Base-by-base conservation (phyloP, 92 coral and sea anemone genomes). In the Parazoanthus darwini region DNA sequence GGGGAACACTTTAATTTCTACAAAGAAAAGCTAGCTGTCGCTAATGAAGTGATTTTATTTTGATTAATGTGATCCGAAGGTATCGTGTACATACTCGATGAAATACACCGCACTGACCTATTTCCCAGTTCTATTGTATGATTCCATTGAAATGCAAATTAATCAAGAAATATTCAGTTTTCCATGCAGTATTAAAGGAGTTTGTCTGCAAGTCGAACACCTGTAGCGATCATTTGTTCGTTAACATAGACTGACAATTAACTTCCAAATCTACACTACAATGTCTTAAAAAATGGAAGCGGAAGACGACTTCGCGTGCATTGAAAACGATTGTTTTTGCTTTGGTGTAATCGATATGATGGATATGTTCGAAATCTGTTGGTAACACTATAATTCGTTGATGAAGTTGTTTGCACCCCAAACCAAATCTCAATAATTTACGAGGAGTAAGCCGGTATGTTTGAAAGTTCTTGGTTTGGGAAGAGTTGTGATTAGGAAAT, bases 121-220 rank as follows among this genome's bases (percentile, higher is more conserved):
- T 33, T 54, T 48, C 33, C 14, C 35, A 29, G 23, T 14, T 6
- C 14, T 37, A 56, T 58, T 35, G 18, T 54, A 54, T 54, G 44
- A 46, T 71, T 71, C 39, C 3, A 18, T 37, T 63, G 74, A 66
- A 82, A 82, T 82, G 75, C 51, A 65, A 82, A 65, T 66, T 65
- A 8, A 63, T 37, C 51, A 54, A 35, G 20, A 82, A 63, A 65
- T 82, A 68, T 82, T 82, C 74, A 65, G 77, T 44, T 39, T 6
- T 38, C 22, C 86, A 82, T 82, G 86, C 35, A 82, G 77, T 82
- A 82, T 82, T 82, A 82, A 82, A 82, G 36, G 86, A 67, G 50
- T 59, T 56, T 67, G 86, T 82, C 75, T 59, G 75, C 29, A 29
- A 29, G 74, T 8, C 50, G 77, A 38, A 11, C 74, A 8, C 86